phyloP scores from a whole-genome alignment of 2,113 vertebrate genomes.

The Anolis sagrei region DNA sequence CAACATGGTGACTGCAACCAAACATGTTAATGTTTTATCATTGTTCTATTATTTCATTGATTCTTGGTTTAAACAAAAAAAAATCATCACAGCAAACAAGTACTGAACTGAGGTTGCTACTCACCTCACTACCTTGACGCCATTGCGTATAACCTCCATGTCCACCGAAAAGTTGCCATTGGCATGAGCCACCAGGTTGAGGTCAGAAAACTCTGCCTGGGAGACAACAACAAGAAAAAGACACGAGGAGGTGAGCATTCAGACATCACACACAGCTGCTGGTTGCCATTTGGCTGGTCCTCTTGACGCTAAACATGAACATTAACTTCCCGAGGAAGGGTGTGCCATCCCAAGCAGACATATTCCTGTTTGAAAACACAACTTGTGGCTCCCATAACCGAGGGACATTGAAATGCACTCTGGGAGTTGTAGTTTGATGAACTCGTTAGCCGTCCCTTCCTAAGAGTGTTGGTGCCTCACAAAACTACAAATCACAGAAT shows the following conservation, averaged over 20 bases:
- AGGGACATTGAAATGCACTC: too few relatives aligned
- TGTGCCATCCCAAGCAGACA: not conserved
- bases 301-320: not conserved
- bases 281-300: not conserved
- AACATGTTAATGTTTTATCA: too few relatives aligned
- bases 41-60: too few relatives aligned
- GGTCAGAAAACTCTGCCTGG: constrained; percentile 90
- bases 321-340: not conserved
- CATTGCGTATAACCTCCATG: constrained; percentile 85
- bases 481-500: too few relatives aligned
- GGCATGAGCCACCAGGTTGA: constrained; percentile 87
- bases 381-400: not conserved
- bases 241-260: not conserved
- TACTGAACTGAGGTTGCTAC: constrained; percentile 24
- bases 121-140: constrained; percentile 87
- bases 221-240: not conserved
- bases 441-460: too few relatives aligned
- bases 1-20: too few relatives aligned
- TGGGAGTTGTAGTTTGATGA: too few relatives aligned
- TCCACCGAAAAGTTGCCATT: constrained; percentile 85
- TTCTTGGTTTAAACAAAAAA: too few relatives aligned
- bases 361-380: not conserved
- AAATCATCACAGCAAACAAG: not conserved
- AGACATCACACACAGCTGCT: not conserved
- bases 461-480: too few relatives aligned